Evolutionary conservation across 2,113 vertebrate species (phyloP), one percentile per base, ranked within the genome.

Genomic region (Hyaena hyaena): DNA sequence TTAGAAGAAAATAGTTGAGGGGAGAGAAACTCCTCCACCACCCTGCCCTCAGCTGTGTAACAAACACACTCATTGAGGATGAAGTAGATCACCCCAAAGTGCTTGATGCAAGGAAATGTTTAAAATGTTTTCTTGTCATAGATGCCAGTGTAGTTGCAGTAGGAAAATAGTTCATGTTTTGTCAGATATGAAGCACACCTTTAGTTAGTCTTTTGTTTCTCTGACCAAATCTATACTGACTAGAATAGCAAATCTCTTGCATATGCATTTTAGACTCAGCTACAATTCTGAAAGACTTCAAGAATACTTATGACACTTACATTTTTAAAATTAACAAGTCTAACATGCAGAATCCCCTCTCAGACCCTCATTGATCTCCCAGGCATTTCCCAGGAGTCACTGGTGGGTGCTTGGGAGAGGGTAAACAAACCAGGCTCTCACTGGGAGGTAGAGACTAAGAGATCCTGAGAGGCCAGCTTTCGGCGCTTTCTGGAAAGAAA

Each of bases 251-350:
- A 45, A 83, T 69, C 19, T 39, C 53, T 92, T 74, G 17, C 8
- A 0, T 35, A 80, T 48, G 11, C 43, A 21, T 76, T 92, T 79
- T 88, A 39, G 5, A 81, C 73, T 88, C 63, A 35, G 11, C 63
- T 92, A 24, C 94, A 69, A 63, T 95, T 89, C 65, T 92, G 63
- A 84, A 97, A 63, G 28, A 9, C 16, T 55, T 84, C 45, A 92
- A 96, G 50, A 76, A 58, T 90, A 74, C 66, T 85, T 94, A 48
- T 82, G 88, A 66, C 39, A 63, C 61, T 50, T 91, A 53, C 6
- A 55, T 77, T 82, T 71, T 96, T 91, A 66, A 45, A 92, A 89
- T 94, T 16, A 77, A 31, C 53, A 58, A 73, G 26, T 65, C 31
- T 82, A 39, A 68, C 10, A 53, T 7, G 1, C 21, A 90, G 50